Percentiles rank a stretch among this genome's conserved stretches.
These are phyloP conservation scores for cattle (Bos taurus) DNA, from an alignment of 2,113 vertebrate species.

Conservation along the genomic window ARS-UCD2.0 NC_037338.1:68778501-68779000, in stretches of 20 bases:
- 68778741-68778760: slow-evolving; percentile 7
- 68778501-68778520: neutral
- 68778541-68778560: neutral
- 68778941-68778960: neutral
- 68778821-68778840: neutral
- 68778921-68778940: neutral
- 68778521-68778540: neutral
- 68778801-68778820: neutral
- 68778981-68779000: too few species aligned
- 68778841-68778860: neutral
- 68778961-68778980: neutral
- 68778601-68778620: neutral
- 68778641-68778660: neutral
- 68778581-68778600: neutral
- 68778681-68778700: neutral
- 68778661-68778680: neutral
- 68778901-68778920: too few species aligned
- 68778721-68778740: neutral
- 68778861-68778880: neutral
- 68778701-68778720: neutral
- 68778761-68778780: neutral
- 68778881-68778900: neutral
- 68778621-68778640: slow-evolving; percentile 15
- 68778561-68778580: neutral
- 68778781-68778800: neutral